phyloP scores from a whole-genome alignment of 30 jellyfish, hydroid and myxozoan genomes.

The Turritopsis dohrnii region DNA sequence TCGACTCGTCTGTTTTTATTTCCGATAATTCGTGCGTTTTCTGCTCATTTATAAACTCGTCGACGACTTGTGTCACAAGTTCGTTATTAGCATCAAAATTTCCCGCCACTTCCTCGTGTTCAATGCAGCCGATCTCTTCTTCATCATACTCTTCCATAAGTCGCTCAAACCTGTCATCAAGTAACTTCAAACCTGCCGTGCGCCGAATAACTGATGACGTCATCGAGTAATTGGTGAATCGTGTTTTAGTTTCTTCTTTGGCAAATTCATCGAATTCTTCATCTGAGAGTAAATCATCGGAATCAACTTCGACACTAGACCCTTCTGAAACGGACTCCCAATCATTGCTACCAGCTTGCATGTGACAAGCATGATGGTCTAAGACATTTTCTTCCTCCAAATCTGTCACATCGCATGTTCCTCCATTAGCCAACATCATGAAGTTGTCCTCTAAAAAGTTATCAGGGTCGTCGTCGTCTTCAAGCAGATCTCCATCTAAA shows the following conservation, averaged over 20 bases:
- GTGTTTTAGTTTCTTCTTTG: constrained; percentile 68
- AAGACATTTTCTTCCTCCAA: constrained; percentile 12
- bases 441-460: constrained; percentile 76
- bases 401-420: neutral
- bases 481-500: constrained; percentile 80
- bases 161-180: constrained; percentile 73
- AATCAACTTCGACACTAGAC: constrained; percentile 36
- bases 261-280: constrained; percentile 45
- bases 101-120: constrained; percentile 55
- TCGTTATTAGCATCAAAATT: constrained; percentile 24
- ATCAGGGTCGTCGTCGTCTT: constrained; percentile 77
- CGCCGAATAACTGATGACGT: constrained; percentile 92
- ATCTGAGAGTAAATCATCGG: constrained; percentile 53
- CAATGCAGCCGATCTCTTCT: constrained; percentile 76
- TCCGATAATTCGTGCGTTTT: constrained; percentile 18
- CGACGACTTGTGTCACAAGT: constrained; percentile 47
- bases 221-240: constrained; percentile 85
- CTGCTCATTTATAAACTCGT: constrained; percentile 47
- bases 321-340: constrained; percentile 23
- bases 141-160: constrained; percentile 91
- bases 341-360: constrained; percentile 5
- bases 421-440: constrained; percentile 50
- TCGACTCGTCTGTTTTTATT: constrained; percentile 8
- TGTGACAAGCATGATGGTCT: neutral
- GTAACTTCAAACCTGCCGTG: constrained; percentile 55